Conservation (phyloP, 2,113 vertebrate genomes). For the Orthonyx spaldingii region DNA sequence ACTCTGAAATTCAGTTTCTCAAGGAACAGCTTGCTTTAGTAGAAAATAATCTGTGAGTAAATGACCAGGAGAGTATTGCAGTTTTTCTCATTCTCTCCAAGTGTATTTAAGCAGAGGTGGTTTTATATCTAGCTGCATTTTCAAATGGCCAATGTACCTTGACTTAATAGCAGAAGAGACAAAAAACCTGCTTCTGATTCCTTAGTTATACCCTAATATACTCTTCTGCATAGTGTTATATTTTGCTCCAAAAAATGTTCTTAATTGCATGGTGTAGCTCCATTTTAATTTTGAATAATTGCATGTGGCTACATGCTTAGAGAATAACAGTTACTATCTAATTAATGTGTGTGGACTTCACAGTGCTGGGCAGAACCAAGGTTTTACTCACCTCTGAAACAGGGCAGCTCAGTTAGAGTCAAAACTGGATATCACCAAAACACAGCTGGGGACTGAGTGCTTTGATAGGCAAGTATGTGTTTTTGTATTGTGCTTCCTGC, state of each 20-base stretch:
- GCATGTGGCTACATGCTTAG: neutral
- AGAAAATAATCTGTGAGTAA: conserved; percentile 77
- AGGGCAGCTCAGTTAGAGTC: conserved; percentile 70
- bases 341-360: neutral
- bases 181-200: neutral
- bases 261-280: neutral
- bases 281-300: neutral
- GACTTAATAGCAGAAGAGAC: neutral
- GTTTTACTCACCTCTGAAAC: conserved; percentile 76
- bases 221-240: neutral
- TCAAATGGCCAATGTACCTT: neutral
- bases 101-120: neutral
- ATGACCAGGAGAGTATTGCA: neutral
- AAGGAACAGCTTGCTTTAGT: conserved; percentile 74
- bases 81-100: neutral
- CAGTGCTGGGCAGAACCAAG: conserved; percentile 66
- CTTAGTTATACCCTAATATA: neutral
- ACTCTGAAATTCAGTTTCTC: conserved; percentile 76
- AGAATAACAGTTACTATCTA: neutral
- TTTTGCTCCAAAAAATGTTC: neutral
- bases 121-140: neutral
- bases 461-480: conserved; percentile 75
- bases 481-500: neutral
- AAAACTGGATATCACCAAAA: conserved; percentile 77
- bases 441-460: conserved; percentile 74